These are phyloP conservation scores for Abscondita cerata DNA, from an alignment of 2,888 invertebrate species.

Conservation along the genomic window DNA sequence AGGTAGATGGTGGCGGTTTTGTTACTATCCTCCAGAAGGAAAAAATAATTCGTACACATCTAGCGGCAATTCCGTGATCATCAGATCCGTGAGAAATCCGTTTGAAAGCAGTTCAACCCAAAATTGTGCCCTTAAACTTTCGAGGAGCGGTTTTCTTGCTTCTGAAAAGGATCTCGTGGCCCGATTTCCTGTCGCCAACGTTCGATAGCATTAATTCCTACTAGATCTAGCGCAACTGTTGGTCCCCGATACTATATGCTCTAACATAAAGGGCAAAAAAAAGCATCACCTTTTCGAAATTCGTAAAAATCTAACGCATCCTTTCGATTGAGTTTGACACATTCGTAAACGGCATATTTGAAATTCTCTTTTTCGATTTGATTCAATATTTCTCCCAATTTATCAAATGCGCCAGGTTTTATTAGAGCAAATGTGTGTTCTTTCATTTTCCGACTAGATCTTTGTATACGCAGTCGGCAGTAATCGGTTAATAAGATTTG, in stretches of 20 bases:
- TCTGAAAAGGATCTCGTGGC: conserved; percentile 66
- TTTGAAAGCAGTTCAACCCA: conserved; percentile 72
- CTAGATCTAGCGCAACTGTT: conserved; percentile 74
- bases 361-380: conserved; percentile 68
- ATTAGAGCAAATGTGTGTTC: conserved; percentile 80
- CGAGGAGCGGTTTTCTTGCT: conserved; percentile 63
- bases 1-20: conserved; percentile 58
- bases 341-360: conserved; percentile 71
- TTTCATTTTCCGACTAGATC: conserved; percentile 67
- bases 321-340: conserved; percentile 70
- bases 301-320: conserved; percentile 71
- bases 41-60: conserved; percentile 67
- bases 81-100: conserved; percentile 74
- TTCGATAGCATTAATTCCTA: conserved; percentile 72
- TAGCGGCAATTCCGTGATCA: conserved; percentile 64
- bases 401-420: conserved; percentile 74
- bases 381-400: conserved; percentile 77
- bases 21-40: conserved; percentile 57
- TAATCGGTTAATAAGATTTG: conserved; percentile 76
- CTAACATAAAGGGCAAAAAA: conserved; percentile 70
- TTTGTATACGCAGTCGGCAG: conserved; percentile 72
- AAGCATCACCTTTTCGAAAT: conserved; percentile 64
- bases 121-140: conserved; percentile 69
- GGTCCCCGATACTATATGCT: conserved; percentile 72
- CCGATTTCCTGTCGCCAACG: conserved; percentile 69